Base-by-base conservation (phyloP, 2,888 invertebrate species). In the Trisateles emortualis region DNA sequence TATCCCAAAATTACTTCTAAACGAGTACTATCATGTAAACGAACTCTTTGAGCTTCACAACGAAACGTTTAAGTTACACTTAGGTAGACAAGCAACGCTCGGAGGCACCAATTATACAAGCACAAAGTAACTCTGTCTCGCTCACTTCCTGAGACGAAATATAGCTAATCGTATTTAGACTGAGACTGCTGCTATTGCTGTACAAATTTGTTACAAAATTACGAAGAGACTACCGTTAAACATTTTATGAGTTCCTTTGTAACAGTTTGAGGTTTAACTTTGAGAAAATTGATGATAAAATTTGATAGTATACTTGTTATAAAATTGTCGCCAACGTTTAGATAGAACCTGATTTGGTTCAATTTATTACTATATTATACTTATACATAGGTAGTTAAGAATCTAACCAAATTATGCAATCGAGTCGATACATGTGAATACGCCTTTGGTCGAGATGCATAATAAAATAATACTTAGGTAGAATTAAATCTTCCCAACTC, bases 11-110 rank as follows among this genome's bases (percentile, higher is more conserved):
- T 70, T 59, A 68, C 51, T 30, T 54, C 64, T 33, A 55, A 56
- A 46, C 50, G 35, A 32, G 44, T 35, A 47, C 43, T 71, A 72
- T 70, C 74, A 61, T 52, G 72, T 73, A 67, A 70, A 70, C 68
- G 60, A 73, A 52, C 58, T 48, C 68, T 70, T 70, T 74, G 64
- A 35, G 39, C 33, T 17, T 29, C 26, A 48, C 30, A 35, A 36
- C 56, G 63, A 70, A 67, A 62, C 73, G 68, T 68, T 69, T 72
- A 72, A 52, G 62, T 62, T 69, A 66, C 69, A 72, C 68, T 68
- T 33, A 71, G 68, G 13, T 32, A 30, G 32, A 16, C 44, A 33
- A 13, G 33, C 38, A 32, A 51, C 3, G 43, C 74, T 68, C 41
- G 33, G 56, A 58, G 69, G 52, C 38, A 19, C 17, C 55, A 70